Percentiles rank a stretch among this genome's conserved stretches.
phyloP scores from a whole-genome alignment of 2,797 vertebrate genomes.

The Adrianichthys oophorus region DNA sequence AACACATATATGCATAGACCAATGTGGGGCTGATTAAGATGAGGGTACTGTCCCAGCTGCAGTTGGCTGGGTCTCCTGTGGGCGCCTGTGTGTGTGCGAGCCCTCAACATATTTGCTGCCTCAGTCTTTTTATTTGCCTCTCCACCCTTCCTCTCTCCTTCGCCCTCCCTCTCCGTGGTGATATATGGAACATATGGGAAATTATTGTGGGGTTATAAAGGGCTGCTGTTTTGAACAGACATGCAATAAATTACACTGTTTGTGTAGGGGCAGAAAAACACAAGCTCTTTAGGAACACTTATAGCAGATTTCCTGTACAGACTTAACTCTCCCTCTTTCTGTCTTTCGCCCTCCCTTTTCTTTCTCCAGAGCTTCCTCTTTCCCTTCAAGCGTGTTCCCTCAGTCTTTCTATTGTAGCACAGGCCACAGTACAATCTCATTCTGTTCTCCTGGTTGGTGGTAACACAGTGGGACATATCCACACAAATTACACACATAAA shows the following conservation, averaged over 20 bases:
- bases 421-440: conserved; percentile 67
- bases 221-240: conserved; percentile 79
- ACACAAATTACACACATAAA: conserved; percentile 82
- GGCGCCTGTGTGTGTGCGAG: conserved; percentile 19
- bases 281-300: conserved; percentile 74
- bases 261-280: conserved; percentile 74
- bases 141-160: conserved; percentile 39
- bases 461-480: conserved; percentile 79
- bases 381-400: conserved; percentile 41
- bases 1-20: conserved; percentile 55
- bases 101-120: conserved; percentile 48
- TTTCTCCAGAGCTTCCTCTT: conserved; percentile 48
- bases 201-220: conserved; percentile 81
- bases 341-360: conserved; percentile 33
- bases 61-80: conserved; percentile 37
- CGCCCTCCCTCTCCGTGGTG: conserved; percentile 65
- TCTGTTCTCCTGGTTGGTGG: conserved; percentile 76
- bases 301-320: conserved; percentile 71
- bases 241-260: conserved; percentile 81
- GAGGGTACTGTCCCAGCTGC: conserved; percentile 48
- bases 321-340: conserved; percentile 43
- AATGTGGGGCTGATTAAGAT: conserved; percentile 49
- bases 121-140: conserved; percentile 39
- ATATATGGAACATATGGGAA: conserved; percentile 83
- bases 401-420: conserved; percentile 54